Conservation (phyloP, 1,140 invertebrate species). For the Trachymyrmex septentrionalis region DNA sequence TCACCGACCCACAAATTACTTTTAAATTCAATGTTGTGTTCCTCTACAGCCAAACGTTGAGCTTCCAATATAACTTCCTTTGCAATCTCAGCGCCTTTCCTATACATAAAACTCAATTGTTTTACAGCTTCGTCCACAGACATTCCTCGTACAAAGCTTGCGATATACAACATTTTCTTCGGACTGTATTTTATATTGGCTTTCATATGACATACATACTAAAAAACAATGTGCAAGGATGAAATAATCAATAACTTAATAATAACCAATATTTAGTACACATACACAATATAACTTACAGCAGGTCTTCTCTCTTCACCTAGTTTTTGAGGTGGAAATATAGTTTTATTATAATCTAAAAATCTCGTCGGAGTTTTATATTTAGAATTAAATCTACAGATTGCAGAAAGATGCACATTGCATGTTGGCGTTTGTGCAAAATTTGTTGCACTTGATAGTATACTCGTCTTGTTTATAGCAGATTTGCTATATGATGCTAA, state of each 20-base stretch:
- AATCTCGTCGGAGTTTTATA: not conserved
- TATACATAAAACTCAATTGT: slow-evolving; percentile 94
- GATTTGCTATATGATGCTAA: slow-evolving; percentile 19
- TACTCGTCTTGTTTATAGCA: not conserved
- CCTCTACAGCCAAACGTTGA: slow-evolving; percentile 93
- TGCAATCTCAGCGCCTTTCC: slow-evolving; percentile 93
- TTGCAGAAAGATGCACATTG: slow-evolving; percentile 36
- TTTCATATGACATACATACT: slow-evolving; percentile 95
- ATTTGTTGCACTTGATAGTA: not conserved
- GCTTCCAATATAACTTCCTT: slow-evolving; percentile 95
- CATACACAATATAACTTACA: slow-evolving; percentile 87
- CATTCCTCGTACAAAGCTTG: slow-evolving; percentile 95
- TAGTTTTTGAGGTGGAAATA: slow-evolving; percentile 92
- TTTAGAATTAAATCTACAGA: not conserved
- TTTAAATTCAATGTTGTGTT: slow-evolving; percentile 98
- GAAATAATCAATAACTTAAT: slow-evolving; percentile 5
- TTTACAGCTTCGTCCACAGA: slow-evolving; percentile 97
- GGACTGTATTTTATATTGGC: slow-evolving; percentile 95
- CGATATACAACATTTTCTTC: slow-evolving; percentile 97
- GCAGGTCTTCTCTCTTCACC: slow-evolving; percentile 93
- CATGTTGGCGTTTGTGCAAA: slow-evolving; percentile 3
- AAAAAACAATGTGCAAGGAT: slow-evolving; percentile 82
- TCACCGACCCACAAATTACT: slow-evolving; percentile 98
- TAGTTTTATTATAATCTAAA: slow-evolving; percentile 90
- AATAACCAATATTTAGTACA: slow-evolving; percentile 34